phyloP scores from a whole-genome alignment of 2,797 vertebrate species.

The Sarcoramphus papa region DNA sequence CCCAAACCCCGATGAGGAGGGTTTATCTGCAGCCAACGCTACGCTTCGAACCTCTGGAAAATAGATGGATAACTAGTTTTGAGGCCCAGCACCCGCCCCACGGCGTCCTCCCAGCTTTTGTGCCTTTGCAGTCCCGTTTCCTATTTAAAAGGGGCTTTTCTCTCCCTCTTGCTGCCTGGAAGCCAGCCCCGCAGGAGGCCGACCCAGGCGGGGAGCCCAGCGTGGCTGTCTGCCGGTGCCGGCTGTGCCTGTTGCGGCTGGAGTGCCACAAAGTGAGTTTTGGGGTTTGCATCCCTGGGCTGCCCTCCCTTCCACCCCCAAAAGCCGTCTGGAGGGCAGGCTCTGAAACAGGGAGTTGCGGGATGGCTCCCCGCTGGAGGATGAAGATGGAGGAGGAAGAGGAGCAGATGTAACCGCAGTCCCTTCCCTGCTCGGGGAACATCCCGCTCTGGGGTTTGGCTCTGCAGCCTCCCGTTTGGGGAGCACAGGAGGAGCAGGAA shows the following conservation, averaged over 20 bases:
- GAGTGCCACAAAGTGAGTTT: neutral
- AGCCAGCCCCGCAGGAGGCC: neutral
- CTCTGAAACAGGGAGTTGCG: neutral
- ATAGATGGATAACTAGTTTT: neutral
- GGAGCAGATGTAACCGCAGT: neutral
- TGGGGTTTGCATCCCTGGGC: neutral
- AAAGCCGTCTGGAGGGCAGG: neutral
- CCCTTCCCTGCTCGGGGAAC: neutral
- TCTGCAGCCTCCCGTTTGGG: fast-evolving
- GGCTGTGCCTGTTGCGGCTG: neutral
- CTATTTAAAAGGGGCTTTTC: neutral
- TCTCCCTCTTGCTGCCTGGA: neutral
- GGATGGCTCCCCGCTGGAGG: neutral
- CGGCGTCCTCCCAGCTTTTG: neutral
- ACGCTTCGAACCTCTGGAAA: neutral
- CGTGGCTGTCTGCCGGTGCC: neutral
- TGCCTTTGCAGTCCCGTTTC: neutral
- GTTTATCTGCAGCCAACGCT: neutral
- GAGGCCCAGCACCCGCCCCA: neutral
- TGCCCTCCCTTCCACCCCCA: neutral
- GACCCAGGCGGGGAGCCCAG: neutral
- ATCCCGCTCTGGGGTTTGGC: neutral
- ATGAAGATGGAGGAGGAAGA: neutral
- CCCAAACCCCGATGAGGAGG: neutral
- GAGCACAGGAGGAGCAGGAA: neutral